Conservation (phyloP, 2,888 invertebrate species). For the Drosophila lacicola region DNA sequence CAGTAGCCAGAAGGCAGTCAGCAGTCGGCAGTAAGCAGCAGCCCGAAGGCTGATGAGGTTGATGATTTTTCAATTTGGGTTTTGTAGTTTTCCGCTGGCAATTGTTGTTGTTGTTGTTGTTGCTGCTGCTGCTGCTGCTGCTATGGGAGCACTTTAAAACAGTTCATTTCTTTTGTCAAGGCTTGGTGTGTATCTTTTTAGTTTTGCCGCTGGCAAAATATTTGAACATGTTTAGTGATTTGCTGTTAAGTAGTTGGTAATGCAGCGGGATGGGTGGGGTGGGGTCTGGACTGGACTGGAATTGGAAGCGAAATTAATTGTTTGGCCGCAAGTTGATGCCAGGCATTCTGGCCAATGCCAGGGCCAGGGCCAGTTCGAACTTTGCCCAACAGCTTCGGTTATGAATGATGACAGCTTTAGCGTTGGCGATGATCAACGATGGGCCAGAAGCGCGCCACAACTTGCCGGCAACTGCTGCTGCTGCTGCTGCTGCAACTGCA, state of each 20-base stretch:
- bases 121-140: conserved; percentile 24
- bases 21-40: conserved; percentile 25
- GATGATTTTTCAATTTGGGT: conserved; percentile 80
- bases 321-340: conserved; percentile 38
- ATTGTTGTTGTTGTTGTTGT: conserved; percentile 12
- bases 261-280: conserved; percentile 34
- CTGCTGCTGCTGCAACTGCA: conserved; percentile 17
- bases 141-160: conserved; percentile 78
- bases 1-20: conserved; percentile 23
- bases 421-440: conserved; percentile 78
- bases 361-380: conserved; percentile 47
- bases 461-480: conserved; percentile 1
- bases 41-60: conserved; percentile 54
- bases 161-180: conserved; percentile 82
- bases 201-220: conserved; percentile 79
- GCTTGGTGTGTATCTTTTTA: conserved; percentile 57
- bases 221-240: conserved; percentile 81
- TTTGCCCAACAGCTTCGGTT: conserved; percentile 18
- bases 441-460: conserved; percentile 27
- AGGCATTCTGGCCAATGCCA: conserved; percentile 54
- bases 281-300: background rate
- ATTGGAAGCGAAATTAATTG: conserved; percentile 55
- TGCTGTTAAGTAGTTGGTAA: conserved; percentile 81
- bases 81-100: conserved; percentile 79
- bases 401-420: conserved; percentile 74